phyloP scores from a whole-genome alignment of 2,113 vertebrate species.

The Zingel zingel region DNA sequence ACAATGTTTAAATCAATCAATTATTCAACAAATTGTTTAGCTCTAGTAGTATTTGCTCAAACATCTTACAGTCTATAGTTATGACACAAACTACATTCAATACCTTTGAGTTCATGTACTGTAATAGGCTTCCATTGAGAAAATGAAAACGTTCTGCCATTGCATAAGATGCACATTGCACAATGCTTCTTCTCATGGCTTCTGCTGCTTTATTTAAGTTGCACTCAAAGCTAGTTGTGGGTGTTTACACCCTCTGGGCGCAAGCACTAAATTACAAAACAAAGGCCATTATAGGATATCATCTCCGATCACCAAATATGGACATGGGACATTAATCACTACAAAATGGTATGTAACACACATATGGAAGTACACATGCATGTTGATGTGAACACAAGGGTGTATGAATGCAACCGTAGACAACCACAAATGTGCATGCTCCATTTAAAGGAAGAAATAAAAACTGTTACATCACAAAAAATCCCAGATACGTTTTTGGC shows the following conservation, averaged over 20 bases:
- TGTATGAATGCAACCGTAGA: neutral
- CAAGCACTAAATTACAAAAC: conserved; percentile 41
- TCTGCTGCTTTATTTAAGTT: conserved; percentile 3
- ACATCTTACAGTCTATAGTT: neutral
- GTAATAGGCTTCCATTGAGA: neutral
- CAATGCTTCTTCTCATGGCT: neutral
- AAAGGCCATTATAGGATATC: conserved; percentile 59
- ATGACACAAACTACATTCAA: neutral
- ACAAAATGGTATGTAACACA: conserved; percentile 34
- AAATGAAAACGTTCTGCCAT: neutral
- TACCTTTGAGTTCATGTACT: neutral
- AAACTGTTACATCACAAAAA: neutral
- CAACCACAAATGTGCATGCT: neutral
- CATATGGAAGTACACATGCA: neutral
- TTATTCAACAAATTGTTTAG: too few relatives aligned
- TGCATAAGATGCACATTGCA: neutral
- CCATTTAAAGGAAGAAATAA: neutral
- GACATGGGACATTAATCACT: conserved; percentile 59
- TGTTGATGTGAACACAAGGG: conserved; percentile 2
- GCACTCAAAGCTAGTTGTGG: conserved; percentile 3
- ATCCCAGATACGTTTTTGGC: neutral
- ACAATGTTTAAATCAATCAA: too few relatives aligned
- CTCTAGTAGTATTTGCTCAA: neutral
- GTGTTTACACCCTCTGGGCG: conserved; percentile 43
- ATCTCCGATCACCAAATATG: conserved; percentile 39